Evolutionary conservation across 1,140 invertebrate species (phyloP).

Genomic region (Radopholus similis): DNA sequence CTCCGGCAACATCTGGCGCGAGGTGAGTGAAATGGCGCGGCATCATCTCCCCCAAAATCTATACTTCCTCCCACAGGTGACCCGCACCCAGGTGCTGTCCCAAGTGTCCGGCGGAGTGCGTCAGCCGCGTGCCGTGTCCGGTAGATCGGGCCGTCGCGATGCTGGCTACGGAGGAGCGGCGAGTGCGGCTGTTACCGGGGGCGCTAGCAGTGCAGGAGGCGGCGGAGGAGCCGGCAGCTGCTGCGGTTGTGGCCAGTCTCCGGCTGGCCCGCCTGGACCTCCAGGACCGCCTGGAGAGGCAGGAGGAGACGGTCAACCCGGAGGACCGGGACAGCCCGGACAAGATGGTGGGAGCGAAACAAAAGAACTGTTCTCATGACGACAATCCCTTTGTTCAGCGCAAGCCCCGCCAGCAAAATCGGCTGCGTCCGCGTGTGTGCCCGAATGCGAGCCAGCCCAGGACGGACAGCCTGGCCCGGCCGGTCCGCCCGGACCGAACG

Average conservation of each 20-base stretch:
- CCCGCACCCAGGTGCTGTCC: conserved; percentile 42
- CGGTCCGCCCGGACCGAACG: conserved; percentile 32
- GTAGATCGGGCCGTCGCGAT: not conserved
- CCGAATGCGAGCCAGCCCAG: conserved; percentile 17
- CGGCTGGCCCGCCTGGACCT: conserved; percentile 39
- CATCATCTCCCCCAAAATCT: not conserved
- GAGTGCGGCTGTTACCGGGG: conserved; percentile 37
- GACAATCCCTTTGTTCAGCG: too few relatives aligned
- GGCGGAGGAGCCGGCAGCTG: conserved; percentile 31
- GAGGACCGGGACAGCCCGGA: conserved; percentile 9
- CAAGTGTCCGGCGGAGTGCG: conserved; percentile 28
- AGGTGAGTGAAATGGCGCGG: conserved; percentile 27
- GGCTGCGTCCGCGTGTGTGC: not conserved
- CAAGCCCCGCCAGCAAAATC: conserved; percentile 1
- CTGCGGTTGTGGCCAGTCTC: conserved; percentile 40
- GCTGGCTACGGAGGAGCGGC: conserved; percentile 24
- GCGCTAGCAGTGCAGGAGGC: conserved; percentile 22
- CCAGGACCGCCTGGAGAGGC: conserved; percentile 31
- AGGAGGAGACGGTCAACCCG: conserved; percentile 16
- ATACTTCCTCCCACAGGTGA: conserved; percentile 8
- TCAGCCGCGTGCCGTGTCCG: conserved; percentile 5
- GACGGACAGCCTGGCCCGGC: conserved; percentile 28
- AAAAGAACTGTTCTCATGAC: too few relatives aligned
- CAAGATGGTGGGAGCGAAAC: not conserved
- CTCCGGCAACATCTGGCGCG: conserved; percentile 42